Percentiles rank a stretch among this genome's conserved stretches.
These are phyloP conservation scores for Calephelis nemesis DNA, from an alignment of 1,140 invertebrate species.

Conservation along the genomic window DNA sequence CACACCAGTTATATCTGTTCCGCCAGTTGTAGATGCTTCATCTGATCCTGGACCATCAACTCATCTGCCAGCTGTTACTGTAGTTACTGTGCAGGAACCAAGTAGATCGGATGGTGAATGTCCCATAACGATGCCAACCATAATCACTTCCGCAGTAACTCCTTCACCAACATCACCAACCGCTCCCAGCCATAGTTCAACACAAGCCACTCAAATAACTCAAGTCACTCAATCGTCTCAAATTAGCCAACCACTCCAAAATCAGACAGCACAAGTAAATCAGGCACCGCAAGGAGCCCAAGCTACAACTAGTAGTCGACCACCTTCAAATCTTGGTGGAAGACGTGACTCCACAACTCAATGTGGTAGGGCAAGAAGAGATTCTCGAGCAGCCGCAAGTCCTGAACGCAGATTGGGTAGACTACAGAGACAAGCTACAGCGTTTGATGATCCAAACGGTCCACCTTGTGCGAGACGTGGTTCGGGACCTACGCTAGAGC, in stretches of 20 bases:
- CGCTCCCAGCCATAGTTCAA: constrained; percentile 50
- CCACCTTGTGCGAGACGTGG: constrained; percentile 85
- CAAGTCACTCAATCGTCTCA: constrained; percentile 53
- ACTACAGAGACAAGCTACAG: constrained; percentile 90
- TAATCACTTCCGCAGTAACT: constrained; percentile 89
- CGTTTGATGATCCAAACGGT: constrained; percentile 90
- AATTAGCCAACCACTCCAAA: constrained; percentile 75
- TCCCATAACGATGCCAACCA: constrained; percentile 87
- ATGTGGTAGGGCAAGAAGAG: constrained; percentile 83
- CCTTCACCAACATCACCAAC: constrained; percentile 88
- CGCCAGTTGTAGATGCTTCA: constrained; percentile 88
- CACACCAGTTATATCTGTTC: constrained; percentile 81
- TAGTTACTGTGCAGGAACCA: constrained; percentile 68
- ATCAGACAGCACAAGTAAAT: constrained; percentile 41
- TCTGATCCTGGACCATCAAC: constrained; percentile 82
- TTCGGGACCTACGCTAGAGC: constrained; percentile 88
- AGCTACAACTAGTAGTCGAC: constrained; percentile 68
- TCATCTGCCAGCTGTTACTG: constrained; percentile 73
- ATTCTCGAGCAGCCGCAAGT: constrained; percentile 84
- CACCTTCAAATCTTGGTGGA: constrained; percentile 82
- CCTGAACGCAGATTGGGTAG: constrained; percentile 86
- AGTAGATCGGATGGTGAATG: constrained; percentile 79
- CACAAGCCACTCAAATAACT: constrained; percentile 48
- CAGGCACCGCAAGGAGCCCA: constrained; percentile 73
- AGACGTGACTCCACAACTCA: constrained; percentile 91